Evolutionary conservation across 2,888 invertebrate genomes (phyloP).

Genomic region (Psylliodes chrysocephalus): DNA sequence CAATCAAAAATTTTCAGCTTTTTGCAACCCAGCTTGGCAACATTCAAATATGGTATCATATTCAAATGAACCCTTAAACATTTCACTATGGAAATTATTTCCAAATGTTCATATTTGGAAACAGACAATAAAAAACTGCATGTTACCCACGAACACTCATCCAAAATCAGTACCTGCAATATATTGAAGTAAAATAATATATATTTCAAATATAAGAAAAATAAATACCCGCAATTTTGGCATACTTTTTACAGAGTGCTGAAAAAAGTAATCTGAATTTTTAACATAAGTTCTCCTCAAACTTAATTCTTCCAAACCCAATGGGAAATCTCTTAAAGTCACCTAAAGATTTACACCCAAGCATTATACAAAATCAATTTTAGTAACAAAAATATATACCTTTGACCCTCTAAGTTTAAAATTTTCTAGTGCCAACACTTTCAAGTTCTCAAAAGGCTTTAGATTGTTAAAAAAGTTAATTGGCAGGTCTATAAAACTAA

Average conservation of each 20-base stretch:
- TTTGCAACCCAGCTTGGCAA: slow-evolving; percentile 78
- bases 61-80: slow-evolving; percentile 74
- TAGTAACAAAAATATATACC: slow-evolving; percentile 36
- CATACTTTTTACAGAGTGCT: slow-evolving; percentile 46
- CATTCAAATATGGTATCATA: slow-evolving; percentile 76
- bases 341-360: too few relatives aligned
- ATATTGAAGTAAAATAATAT: slow-evolving; percentile 24
- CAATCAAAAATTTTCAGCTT: slow-evolving; percentile 63
- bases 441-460: slow-evolving; percentile 47
- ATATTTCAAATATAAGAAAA: background rate
- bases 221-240: slow-evolving; percentile 49
- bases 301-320: slow-evolving; percentile 70
- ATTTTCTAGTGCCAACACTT: slow-evolving; percentile 59
- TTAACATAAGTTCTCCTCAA: slow-evolving; percentile 64
- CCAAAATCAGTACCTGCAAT: slow-evolving; percentile 74
- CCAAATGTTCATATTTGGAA: slow-evolving; percentile 74
- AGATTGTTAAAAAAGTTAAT: slow-evolving; percentile 38
- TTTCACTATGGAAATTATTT: slow-evolving; percentile 72
- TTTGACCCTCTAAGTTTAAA: slow-evolving; percentile 54
- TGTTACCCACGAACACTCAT: slow-evolving; percentile 79
- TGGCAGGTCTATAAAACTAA: slow-evolving; percentile 39
- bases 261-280: slow-evolving; percentile 55
- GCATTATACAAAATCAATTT: background rate
- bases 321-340: slow-evolving; percentile 73
- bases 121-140: slow-evolving; percentile 78